Conservation (phyloP, 2,113 vertebrate genomes). For the Brachionichthys hirsutus region DNA sequence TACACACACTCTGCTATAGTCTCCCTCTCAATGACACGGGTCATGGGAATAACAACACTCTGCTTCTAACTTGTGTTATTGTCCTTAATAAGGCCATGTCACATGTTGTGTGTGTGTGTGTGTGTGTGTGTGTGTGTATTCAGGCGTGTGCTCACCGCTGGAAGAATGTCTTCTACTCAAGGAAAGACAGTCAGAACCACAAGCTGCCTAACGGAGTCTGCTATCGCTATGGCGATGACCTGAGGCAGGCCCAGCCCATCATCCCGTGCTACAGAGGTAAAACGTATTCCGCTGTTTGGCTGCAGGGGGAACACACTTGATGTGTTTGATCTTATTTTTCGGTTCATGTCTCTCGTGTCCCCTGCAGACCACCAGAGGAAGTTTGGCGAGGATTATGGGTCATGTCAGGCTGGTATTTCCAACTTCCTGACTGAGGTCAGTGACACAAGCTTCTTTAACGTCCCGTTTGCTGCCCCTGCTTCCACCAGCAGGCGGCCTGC, state of each 20-base stretch:
- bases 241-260: constrained; percentile 71
- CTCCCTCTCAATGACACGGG: constrained; percentile 11
- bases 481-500: background rate
- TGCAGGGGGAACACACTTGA: background rate
- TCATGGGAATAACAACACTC: constrained; percentile 34
- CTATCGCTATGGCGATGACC: constrained; percentile 81
- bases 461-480: background rate
- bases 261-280: constrained; percentile 90
- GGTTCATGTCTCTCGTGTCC: constrained; percentile 18
- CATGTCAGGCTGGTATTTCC: constrained; percentile 73
- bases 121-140: constrained; percentile 43
- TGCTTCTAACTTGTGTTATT: constrained; percentile 29
- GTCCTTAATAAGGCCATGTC: constrained; percentile 35
- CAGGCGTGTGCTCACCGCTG: constrained; percentile 84
- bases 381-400: constrained; percentile 68
- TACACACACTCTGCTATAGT: background rate
- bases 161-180: constrained; percentile 89
- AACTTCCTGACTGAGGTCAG: constrained; percentile 68
- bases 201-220: constrained; percentile 89
- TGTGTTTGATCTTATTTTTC: constrained; percentile 11
- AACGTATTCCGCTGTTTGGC: constrained; percentile 18
- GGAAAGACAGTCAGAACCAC: constrained; percentile 76
- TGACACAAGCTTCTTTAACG: background rate
- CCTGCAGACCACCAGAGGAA: constrained; percentile 65
- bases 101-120: constrained; percentile 44